Conservation (phyloP, 1,140 invertebrate species). For the Zaprionus gabonicus region DNA sequence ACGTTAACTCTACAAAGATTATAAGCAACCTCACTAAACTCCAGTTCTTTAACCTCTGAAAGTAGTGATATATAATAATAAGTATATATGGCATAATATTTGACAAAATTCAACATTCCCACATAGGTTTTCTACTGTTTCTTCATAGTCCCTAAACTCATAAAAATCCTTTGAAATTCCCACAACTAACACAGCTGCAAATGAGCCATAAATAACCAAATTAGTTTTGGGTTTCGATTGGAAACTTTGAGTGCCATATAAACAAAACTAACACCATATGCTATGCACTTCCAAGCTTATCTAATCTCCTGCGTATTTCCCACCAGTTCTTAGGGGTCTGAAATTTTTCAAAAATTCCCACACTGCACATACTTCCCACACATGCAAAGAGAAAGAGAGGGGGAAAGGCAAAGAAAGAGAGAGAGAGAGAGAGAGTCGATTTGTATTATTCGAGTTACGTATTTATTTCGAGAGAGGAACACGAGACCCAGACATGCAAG, state of each 20-base stretch:
- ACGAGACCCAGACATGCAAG: slow-evolving; percentile 43
- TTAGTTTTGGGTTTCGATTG: not conserved
- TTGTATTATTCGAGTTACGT: slow-evolving; percentile 6
- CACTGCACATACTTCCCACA: slow-evolving; percentile 2
- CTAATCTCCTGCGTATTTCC: slow-evolving; percentile 5
- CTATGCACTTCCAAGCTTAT: not conserved
- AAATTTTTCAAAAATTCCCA: not conserved
- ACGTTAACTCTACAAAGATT: too few species aligned
- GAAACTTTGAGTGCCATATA: not conserved
- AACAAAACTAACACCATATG: not conserved
- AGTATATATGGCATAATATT: not conserved
- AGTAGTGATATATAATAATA: too few species aligned
- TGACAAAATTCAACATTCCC: not conserved
- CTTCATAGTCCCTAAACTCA: not conserved
- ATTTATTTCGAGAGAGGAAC: slow-evolving; percentile 13
- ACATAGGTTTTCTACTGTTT: not conserved
- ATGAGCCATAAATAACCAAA: not conserved
- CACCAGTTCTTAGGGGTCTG: not conserved
- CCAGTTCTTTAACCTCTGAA: too few species aligned
- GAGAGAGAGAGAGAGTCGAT: not conserved
- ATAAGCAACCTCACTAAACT: too few species aligned
- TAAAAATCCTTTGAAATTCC: not conserved
- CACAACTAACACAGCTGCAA: not conserved
- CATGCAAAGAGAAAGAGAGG: not conserved
- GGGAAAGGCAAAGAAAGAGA: not conserved